phyloP scores from a whole-genome alignment of 2,888 invertebrate genomes.

The Norana najaformis region DNA sequence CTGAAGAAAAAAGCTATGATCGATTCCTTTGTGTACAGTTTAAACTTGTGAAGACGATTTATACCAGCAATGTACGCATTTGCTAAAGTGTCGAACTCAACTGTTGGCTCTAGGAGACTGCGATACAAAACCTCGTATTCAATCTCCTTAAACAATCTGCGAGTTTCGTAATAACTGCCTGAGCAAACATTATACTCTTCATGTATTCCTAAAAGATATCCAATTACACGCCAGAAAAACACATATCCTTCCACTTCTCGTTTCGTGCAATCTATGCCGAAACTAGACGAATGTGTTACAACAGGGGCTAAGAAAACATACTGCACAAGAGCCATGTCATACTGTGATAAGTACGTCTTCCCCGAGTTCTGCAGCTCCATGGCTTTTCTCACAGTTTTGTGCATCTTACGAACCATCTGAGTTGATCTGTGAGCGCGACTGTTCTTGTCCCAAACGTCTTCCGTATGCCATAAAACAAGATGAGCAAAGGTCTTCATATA shows the following conservation, averaged over 20 bases:
- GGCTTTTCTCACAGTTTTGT: constrained; percentile 66
- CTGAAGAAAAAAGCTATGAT: constrained; percentile 44
- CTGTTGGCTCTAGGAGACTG: constrained; percentile 48
- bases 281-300: constrained; percentile 68
- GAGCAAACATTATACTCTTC: constrained; percentile 65
- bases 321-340: constrained; percentile 82
- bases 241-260: constrained; percentile 76
- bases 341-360: constrained; percentile 71
- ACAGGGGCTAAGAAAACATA: constrained; percentile 83
- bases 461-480: constrained; percentile 77
- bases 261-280: constrained; percentile 70
- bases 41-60: constrained; percentile 39
- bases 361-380: constrained; percentile 45
- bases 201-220: constrained; percentile 79
- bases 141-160: constrained; percentile 50
- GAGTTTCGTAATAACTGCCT: constrained; percentile 46
- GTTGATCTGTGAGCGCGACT: constrained; percentile 63
- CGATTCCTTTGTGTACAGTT: constrained; percentile 44
- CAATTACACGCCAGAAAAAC: constrained; percentile 83
- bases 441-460: constrained; percentile 68
- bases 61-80: constrained; percentile 51
- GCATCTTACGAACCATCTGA: constrained; percentile 63
- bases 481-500: constrained; percentile 80
- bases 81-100: constrained; percentile 50
- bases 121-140: constrained; percentile 49